Conservation (phyloP, 2,797 vertebrate genomes). For the Xerus rutilus region DNA sequence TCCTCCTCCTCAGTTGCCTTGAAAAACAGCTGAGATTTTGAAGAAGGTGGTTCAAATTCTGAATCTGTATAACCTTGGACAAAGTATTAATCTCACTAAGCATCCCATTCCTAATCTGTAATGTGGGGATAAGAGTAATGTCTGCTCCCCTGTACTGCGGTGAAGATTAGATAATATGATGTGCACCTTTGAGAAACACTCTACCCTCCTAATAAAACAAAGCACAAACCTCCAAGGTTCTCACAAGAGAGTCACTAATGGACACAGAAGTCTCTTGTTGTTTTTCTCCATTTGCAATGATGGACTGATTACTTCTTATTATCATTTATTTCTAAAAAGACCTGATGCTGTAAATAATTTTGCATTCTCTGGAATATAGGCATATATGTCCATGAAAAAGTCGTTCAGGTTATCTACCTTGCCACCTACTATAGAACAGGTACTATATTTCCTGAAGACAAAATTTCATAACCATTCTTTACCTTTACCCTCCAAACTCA, state of each 20-base stretch:
- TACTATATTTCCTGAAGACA: not conserved
- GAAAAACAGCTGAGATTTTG: slow-evolving; percentile 19
- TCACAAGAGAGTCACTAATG: not conserved
- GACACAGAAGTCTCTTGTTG: not conserved
- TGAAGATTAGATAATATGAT: not conserved
- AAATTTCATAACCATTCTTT: not conserved
- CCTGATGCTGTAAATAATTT: slow-evolving; percentile 20
- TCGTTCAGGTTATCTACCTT: not conserved
- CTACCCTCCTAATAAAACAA: slow-evolving; percentile 9
- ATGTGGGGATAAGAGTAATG: not conserved
- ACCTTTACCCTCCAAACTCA: not conserved
- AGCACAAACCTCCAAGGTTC: not conserved
- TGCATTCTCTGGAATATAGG: not conserved
- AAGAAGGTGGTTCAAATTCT: not conserved
- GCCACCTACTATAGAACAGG: not conserved
- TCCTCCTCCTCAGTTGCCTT: not conserved
- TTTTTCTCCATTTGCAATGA: not conserved
- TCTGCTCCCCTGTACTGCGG: not conserved
- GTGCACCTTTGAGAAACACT: not conserved
- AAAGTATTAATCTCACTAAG: not conserved
- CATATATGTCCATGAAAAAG: not conserved
- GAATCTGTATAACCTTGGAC: not conserved
- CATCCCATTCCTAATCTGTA: not conserved
- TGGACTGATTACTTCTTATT: not conserved
- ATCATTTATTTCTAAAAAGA: not conserved